Percentiles rank a stretch among this genome's conserved stretches.
Conservation (phyloP, 2,888 invertebrate genomes). For the Ernsta delagoae region DNA sequence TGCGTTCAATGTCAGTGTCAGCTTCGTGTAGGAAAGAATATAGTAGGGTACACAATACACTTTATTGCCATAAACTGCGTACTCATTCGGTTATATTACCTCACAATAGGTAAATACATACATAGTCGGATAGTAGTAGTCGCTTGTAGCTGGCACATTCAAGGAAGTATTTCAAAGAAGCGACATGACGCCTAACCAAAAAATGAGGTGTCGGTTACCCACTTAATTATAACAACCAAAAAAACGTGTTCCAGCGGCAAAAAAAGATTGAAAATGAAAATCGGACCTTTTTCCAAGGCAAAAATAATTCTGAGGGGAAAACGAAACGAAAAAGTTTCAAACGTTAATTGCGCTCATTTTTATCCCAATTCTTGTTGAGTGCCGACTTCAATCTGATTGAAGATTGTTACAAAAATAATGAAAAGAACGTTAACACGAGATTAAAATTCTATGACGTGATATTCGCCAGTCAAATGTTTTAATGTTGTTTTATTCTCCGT, state of each 20-base stretch:
- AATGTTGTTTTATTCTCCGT: background rate
- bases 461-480: background rate
- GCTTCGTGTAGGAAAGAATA: no score
- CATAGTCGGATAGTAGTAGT: no score
- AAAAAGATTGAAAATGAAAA: slow-evolving; percentile 19
- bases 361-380: slow-evolving; percentile 34
- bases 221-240: slow-evolving; percentile 9
- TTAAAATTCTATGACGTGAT: slow-evolving; percentile 15
- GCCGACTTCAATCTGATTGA: slow-evolving; percentile 36
- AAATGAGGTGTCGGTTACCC: background rate
- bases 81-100: no score
- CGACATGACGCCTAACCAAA: background rate
- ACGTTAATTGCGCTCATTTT: slow-evolving; percentile 34
- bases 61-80: no score
- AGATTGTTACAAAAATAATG: slow-evolving; percentile 31
- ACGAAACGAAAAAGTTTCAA: slow-evolving; percentile 33
- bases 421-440: slow-evolving; percentile 16
- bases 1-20: no score
- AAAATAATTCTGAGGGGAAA: slow-evolving; percentile 26
- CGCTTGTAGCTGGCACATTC: no score
- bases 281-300: slow-evolving; percentile 16
- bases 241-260: background rate
- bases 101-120: no score
- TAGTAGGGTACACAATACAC: no score
- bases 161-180: no score